A percentile compares a stretch with the other conserved stretches of the same genome.
Evolutionary conservation across 2,888 invertebrate genomes (phyloP).

Genomic region (Agrochola litura): DNA sequence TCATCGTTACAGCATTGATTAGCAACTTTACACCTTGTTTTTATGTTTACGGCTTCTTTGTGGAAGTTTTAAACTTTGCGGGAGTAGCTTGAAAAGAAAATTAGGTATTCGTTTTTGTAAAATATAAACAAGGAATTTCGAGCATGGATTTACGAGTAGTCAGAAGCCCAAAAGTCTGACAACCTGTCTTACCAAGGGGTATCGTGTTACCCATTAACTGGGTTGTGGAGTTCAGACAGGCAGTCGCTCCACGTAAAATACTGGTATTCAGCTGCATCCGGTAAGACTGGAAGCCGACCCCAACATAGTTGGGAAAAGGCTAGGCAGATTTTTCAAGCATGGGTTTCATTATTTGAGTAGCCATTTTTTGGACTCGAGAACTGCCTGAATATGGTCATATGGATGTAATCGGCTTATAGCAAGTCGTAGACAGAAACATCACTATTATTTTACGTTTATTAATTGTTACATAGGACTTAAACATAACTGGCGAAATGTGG

Average conservation of each 20-base stretch:
- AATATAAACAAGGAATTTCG: neutral
- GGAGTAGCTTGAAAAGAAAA: neutral
- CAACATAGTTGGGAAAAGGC: neutral
- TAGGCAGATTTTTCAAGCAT: neutral
- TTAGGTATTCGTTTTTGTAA: conserved; percentile 1
- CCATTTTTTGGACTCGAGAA: too few relatives aligned
- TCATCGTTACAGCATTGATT: conserved; percentile 58
- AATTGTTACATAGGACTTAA: too few relatives aligned
- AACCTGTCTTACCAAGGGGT: neutral
- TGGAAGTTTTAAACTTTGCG: conserved; percentile 20
- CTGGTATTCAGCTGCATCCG: too few relatives aligned
- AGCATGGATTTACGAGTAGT: neutral
- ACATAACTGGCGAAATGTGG: too few relatives aligned
- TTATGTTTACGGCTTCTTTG: conserved; percentile 43
- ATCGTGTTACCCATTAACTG: neutral
- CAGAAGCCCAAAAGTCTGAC: too few relatives aligned
- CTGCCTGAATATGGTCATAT: too few relatives aligned
- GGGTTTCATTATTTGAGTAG: too few relatives aligned
- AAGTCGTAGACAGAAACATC: too few relatives aligned
- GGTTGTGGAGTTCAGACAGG: too few relatives aligned
- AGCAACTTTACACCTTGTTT: conserved; percentile 56
- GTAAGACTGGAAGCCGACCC: neutral
- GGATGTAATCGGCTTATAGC: too few relatives aligned
- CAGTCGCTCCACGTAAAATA: too few relatives aligned
- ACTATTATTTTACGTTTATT: too few relatives aligned